phyloP scores from a whole-genome alignment of 1,140 invertebrate species.

The Drosophila bipectinata region DNA sequence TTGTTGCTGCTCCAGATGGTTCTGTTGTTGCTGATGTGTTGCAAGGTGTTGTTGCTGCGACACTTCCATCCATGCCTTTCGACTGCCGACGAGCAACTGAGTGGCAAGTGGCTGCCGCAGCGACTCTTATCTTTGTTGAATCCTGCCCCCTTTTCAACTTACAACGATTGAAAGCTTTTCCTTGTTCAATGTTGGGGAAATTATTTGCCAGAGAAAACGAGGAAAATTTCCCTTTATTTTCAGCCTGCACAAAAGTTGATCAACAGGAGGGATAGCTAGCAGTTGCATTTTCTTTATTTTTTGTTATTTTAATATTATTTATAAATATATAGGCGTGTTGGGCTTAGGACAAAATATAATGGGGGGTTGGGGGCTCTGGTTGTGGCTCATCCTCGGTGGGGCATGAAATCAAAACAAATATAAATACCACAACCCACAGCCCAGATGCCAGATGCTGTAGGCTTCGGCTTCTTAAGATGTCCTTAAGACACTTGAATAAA shows the following conservation, averaged over 20 bases:
- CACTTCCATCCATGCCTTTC: conserved; percentile 50
- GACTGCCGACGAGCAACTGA: conserved; percentile 69
- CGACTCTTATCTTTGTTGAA: conserved; percentile 46
- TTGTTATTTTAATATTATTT: conserved; percentile 3
- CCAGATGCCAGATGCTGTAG: conserved; percentile 27
- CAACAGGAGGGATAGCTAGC: conserved; percentile 6
- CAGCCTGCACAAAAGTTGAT: conserved; percentile 21
- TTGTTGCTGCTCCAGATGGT: conserved; percentile 8
- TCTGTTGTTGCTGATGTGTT: conserved; percentile 8
- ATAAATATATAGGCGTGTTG: no score
- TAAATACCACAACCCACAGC: conserved; percentile 49
- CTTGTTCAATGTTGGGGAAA: conserved; percentile 2
- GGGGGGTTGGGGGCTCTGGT: conserved; percentile 1
- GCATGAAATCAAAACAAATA: conserved; percentile 63
- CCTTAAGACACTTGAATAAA: background rate
- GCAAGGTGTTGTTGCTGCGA: conserved; percentile 12
- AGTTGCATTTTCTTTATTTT: background rate
- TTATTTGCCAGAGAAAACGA: background rate
- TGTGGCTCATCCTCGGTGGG: conserved; percentile 18
- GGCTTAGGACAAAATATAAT: background rate
- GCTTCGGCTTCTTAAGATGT: conserved; percentile 1
- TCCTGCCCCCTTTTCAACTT: background rate
- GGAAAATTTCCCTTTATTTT: conserved; percentile 21
- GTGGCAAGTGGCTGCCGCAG: conserved; percentile 11
- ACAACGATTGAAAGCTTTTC: conserved; percentile 18